Evolutionary conservation across 2,113 vertebrate species (phyloP).

Genomic region (Tonatia bakeri): DNA sequence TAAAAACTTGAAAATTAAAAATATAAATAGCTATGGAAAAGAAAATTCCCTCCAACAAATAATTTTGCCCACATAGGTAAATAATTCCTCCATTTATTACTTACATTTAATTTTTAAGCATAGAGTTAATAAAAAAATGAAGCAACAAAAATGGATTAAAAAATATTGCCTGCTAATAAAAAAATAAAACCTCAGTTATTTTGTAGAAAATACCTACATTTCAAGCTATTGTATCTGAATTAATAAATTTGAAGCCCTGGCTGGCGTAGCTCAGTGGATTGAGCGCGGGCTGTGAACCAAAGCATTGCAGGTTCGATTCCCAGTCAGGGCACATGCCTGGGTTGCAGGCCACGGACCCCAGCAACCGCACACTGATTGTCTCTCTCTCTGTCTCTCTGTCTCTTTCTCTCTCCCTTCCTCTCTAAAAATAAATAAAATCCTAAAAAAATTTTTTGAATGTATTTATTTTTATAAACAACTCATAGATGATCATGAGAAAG

Average conservation of each 20-base stretch:
- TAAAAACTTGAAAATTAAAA: slow-evolving; percentile 30
- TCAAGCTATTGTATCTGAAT: not conserved
- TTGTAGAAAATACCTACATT: not conserved
- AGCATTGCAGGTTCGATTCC: no score
- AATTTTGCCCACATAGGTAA: not conserved
- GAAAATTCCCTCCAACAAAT: slow-evolving; percentile 3
- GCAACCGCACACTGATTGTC: no score
- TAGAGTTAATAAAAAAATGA: slow-evolving; percentile 1
- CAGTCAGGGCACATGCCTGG: no score
- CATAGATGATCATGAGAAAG: not conserved
- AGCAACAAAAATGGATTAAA: not conserved
- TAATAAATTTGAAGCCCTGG: slow-evolving; percentile 8
- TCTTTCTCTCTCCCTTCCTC: no score
- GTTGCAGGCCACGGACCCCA: no score
- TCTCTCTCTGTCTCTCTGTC: no score
- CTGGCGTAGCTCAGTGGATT: no score
- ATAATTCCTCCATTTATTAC: not conserved
- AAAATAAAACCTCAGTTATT: not conserved
- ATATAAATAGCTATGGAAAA: not conserved
- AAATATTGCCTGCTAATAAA: not conserved
- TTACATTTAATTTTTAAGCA: slow-evolving; percentile 10
- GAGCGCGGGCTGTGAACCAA: no score
- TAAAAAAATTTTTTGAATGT: no score
- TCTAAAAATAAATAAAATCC: no score
- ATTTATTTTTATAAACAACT: not conserved